These are phyloP conservation scores for Meteorus sp. DNA, from an alignment of 1,140 invertebrate genomes.

Conservation along the genomic window DNA sequence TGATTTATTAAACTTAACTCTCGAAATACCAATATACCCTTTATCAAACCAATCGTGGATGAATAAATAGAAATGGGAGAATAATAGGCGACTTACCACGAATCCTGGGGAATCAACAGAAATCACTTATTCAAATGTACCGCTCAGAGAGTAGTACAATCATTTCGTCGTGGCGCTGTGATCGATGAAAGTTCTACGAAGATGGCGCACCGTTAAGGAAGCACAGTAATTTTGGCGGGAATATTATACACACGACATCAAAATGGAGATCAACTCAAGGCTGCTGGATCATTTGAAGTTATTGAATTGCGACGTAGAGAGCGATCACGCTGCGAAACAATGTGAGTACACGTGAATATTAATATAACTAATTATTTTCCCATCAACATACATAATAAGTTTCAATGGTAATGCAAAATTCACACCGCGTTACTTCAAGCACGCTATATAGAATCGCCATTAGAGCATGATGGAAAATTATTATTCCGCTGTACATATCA, in stretches of 20 bases:
- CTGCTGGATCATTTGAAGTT: constrained; percentile 40
- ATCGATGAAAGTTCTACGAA: not conserved
- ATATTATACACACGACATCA: constrained; percentile 9
- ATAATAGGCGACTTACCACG: too few species aligned
- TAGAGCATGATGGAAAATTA: constrained; percentile 1
- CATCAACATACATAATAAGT: too few species aligned
- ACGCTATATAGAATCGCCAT: not conserved
- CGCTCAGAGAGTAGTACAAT: too few species aligned
- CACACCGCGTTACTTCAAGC: not conserved
- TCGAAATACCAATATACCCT: too few species aligned
- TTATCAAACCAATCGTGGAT: too few species aligned
- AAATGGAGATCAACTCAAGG: constrained; percentile 42
- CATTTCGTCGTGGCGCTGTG: constrained; percentile 8
- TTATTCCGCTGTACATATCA: not conserved
- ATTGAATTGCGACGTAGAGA: constrained; percentile 36
- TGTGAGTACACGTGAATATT: constrained; percentile 40
- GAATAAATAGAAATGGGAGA: too few species aligned
- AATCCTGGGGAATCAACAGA: too few species aligned
- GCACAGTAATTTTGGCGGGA: constrained; percentile 39
- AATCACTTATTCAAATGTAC: too few species aligned
- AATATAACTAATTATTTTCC: not conserved
- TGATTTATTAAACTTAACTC: too few species aligned
- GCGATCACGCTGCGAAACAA: constrained; percentile 39
- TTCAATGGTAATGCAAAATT: too few species aligned
- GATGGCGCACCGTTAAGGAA: not conserved